Evolutionary conservation across 2,888 invertebrate species (phyloP), one percentile per base, ranked within the genome.

Genomic region (Camptogramma bilineatum): DNA sequence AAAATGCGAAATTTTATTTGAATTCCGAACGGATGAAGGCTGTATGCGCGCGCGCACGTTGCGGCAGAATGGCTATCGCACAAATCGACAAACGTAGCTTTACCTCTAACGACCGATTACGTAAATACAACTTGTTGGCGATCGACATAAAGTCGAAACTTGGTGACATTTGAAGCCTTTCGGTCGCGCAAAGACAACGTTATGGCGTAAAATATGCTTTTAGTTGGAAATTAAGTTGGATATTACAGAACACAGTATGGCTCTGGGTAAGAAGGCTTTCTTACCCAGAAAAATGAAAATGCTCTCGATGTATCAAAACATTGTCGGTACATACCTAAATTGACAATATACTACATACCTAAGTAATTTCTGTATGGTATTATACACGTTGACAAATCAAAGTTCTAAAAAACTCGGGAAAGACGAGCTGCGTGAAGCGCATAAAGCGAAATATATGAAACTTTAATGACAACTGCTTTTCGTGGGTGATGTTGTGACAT

Each of bases 11-110:
- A 60, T 50, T 48, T 17, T 51, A 59, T 66, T 73, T 72, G 58
- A 68, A 71, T 67, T 69, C 60, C 52, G 62, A 74, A 67, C 69
- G 70, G 69, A 52, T 53, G 54, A 66, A 73, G 72, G 73, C 73
- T 73, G 77, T 75, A 70, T 73, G 73, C 80, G 83, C 83, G 82
- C 68, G 78, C 84, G 81, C 82, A 70, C 74, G 64, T 68, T 64
- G 64, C 58, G 62, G 72, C 80, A 65, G 81, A 86, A 85, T 87
- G 83, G 81, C 83, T 74, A 73, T 80, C 76, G 76, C 79, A 80
- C 82, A 82, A 83, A 85, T 85, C 81, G 83, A 78, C 81, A 84
- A 78, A 81, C 78, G 77, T 7, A 28, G 28, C 82, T 80, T 79
- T 62, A 58, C 66, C 82, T 71, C 73, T 42, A 58, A 53, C 65